These are phyloP conservation scores for Therioaphis trifolii DNA, from an alignment of 2,888 invertebrate species.

Conservation along the genomic window DNA sequence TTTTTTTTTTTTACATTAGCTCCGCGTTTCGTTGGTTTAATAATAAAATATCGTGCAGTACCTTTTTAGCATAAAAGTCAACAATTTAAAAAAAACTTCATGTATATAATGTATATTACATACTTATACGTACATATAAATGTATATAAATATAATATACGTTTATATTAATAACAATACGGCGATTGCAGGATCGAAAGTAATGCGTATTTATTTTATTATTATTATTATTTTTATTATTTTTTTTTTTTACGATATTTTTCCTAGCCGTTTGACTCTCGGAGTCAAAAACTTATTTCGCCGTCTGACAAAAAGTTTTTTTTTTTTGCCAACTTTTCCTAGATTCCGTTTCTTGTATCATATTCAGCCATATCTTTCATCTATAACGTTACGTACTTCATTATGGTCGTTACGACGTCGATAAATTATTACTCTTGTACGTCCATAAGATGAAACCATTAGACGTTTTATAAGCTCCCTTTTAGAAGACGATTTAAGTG, in stretches of 20 bases:
- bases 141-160: too few species aligned
- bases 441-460: conserved; percentile 12
- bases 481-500: conserved; percentile 32
- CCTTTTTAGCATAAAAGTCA: too few species aligned
- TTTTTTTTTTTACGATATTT: background rate
- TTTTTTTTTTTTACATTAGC: too few species aligned
- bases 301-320: conserved; percentile 21
- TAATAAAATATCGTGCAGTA: too few species aligned
- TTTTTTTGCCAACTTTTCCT: background rate
- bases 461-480: conserved; percentile 32
- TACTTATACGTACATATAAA: too few species aligned
- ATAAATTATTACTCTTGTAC: conserved; percentile 42
- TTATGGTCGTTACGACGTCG: conserved; percentile 32
- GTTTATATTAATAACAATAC: background rate
- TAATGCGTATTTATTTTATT: background rate
- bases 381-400: conserved; percentile 31
- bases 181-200: background rate
- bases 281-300: background rate
- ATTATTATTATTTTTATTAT: too few species aligned
- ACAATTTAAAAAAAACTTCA: too few species aligned
- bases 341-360: conserved; percentile 3
- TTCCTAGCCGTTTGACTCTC: background rate
- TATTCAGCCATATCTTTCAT: conserved; percentile 5
- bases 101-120: too few species aligned
- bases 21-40: too few species aligned